Evolutionary conservation across 2,113 vertebrate genomes (phyloP).

Genomic region (Corythoichthys haematopterus): DNA sequence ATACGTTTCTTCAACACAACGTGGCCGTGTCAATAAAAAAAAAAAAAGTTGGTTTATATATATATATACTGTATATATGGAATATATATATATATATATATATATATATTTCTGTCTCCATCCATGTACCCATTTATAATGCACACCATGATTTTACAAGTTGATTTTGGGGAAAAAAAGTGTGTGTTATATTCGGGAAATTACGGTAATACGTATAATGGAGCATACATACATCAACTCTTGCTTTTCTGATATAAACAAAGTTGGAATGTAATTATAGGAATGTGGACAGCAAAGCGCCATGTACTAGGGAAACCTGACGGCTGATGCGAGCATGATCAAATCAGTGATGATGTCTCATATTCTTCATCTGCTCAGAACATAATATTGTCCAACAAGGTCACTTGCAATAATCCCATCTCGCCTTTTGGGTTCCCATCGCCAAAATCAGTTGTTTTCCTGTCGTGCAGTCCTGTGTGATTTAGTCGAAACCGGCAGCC

Average conservation of each 20-base stretch:
- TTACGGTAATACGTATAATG: too few relatives aligned
- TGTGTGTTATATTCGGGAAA: too few relatives aligned
- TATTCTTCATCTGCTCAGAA: conserved; percentile 6
- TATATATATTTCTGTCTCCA: too few relatives aligned
- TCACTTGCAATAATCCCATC: conserved; percentile 44
- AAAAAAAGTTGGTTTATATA: too few relatives aligned
- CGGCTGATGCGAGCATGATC: background rate
- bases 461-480: conserved; percentile 55
- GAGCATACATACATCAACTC: conserved; percentile 6
- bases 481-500: conserved; percentile 43
- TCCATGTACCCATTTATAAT: too few relatives aligned
- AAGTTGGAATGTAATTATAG: background rate
- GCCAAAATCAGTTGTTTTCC: conserved; percentile 25
- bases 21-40: too few relatives aligned
- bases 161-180: too few relatives aligned
- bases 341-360: background rate
- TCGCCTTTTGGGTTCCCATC: conserved; percentile 60
- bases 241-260: background rate
- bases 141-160: too few relatives aligned
- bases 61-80: too few relatives aligned
- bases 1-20: too few relatives aligned
- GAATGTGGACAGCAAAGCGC: conserved; percentile 2
- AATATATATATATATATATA: too few relatives aligned
- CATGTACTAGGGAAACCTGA: background rate
- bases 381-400: conserved; percentile 46